Evolutionary conservation across 1,140 invertebrate genomes (phyloP), one percentile per base, ranked within the genome.

Genomic region (Trachelipus rathkii): DNA sequence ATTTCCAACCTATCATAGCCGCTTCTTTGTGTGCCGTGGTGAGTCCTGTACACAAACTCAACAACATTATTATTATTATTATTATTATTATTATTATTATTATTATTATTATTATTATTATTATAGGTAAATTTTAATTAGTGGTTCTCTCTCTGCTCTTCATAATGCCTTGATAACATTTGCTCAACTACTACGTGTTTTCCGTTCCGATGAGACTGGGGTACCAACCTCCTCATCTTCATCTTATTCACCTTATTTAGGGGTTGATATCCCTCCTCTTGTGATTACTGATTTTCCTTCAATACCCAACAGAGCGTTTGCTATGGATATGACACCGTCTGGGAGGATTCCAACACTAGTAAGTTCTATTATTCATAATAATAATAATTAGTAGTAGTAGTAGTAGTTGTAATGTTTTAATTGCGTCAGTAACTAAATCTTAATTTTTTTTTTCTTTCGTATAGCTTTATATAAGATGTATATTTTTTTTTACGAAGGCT

Each of bases 211-310:
- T 24, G 45, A n/a, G 19, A 71, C 72, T 13, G 70, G 60, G 24
- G 60, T 46, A 19, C 71, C 23, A 43, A 75, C 50, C 50, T 13
- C 19, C 11, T 60, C 11, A 1, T 15, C 11, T 3, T 33, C 33
- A 3, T 33, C 33, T 33, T 6, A 33, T 33, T 33, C 33, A 3
- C 6, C 33, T 33, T 6, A 33, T 33, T 33, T 6, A 6, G 50
- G 19, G 19, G 50, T 60, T 19, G 11, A 2, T 8, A 60, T 60
- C 50, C 50, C 50, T 60, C 50, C 50, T 19, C 50, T 89, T 24
- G 83, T 91, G 50, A 90, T 91, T 70, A 88, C 89, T 82, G 90
- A 91, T 82, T 87, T 88, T 78, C 89, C 90, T 2, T 85, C 86
- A 60, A 85, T 91, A 23, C 83, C 85, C 15, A 87, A 89, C 77